These are phyloP conservation scores for Apis florea DNA, from an alignment of 1,140 invertebrate genomes.

Conservation along the genomic window DNA sequence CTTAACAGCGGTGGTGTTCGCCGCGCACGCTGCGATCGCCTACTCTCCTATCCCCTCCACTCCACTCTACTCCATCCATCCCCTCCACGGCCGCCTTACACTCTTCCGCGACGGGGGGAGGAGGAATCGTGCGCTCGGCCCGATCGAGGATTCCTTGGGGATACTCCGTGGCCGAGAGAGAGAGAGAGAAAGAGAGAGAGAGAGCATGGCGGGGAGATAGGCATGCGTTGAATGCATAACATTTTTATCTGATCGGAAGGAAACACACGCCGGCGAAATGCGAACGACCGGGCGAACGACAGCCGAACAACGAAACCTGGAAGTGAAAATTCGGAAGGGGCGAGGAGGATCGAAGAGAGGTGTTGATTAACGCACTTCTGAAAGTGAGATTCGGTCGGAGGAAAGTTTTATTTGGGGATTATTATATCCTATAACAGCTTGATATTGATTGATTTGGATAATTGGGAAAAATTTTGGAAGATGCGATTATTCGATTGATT, in stretches of 20 bases:
- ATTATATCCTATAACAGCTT: too few species aligned
- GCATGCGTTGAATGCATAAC: conserved; percentile 57
- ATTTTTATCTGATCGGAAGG: conserved; percentile 58
- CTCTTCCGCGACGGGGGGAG: neutral
- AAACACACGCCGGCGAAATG: conserved; percentile 14
- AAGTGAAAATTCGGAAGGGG: conserved; percentile 13
- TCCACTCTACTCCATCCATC: neutral
- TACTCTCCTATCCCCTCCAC: neutral
- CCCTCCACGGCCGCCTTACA: neutral
- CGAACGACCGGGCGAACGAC: conserved; percentile 24
- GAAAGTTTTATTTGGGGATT: too few species aligned
- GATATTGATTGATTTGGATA: too few species aligned
- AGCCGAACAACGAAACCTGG: conserved; percentile 27
- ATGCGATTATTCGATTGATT: too few species aligned
- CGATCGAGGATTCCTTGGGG: conserved; percentile 51
- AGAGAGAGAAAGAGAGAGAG: too few species aligned
- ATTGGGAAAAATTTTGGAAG: too few species aligned
- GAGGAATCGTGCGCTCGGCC: neutral
- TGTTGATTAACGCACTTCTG: too few species aligned
- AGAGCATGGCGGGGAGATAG: conserved; percentile 23
- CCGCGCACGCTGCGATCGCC: too few species aligned
- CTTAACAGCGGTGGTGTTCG: too few species aligned
- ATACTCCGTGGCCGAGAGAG: conserved; percentile 26
- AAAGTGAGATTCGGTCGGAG: too few species aligned
- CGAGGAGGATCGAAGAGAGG: too few species aligned